Evolutionary conservation across 2,113 vertebrate genomes (phyloP).

Genomic region (Pseudopipra pipra): DNA sequence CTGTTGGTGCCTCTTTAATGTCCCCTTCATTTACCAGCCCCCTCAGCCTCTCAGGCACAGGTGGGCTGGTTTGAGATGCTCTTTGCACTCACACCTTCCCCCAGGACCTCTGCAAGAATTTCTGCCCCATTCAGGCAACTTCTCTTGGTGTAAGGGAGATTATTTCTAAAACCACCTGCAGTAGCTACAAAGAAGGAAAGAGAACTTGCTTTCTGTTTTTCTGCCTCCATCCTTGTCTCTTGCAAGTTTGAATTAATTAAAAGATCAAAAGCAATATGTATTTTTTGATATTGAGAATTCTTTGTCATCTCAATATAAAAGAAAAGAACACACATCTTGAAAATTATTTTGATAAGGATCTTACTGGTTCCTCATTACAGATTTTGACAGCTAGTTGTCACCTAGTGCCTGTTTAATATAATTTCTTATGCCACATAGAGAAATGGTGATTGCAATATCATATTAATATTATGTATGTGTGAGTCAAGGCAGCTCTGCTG

Average conservation of each 20-base stretch:
- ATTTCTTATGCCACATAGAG: background rate
- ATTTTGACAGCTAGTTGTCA: background rate
- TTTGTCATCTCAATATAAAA: slow-evolving; percentile 16
- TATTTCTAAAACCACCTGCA: background rate
- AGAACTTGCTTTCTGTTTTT: background rate
- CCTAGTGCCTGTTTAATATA: background rate
- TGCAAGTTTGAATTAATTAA: slow-evolving; percentile 18
- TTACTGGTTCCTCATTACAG: background rate
- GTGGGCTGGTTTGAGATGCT: background rate
- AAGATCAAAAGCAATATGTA: slow-evolving; percentile 29
- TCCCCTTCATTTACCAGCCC: background rate
- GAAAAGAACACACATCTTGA: background rate
- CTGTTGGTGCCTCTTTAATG: background rate
- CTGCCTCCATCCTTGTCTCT: background rate
- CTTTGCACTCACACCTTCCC: background rate
- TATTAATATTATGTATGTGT: background rate
- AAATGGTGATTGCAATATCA: background rate
- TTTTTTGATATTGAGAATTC: background rate
- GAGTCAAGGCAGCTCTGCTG: background rate
- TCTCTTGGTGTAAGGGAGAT: background rate
- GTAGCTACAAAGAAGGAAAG: background rate
- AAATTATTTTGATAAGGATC: background rate
- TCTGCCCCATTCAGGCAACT: background rate
- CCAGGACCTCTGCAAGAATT: background rate
- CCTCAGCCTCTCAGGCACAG: background rate